Evolutionary conservation across 2,888 invertebrate species (phyloP), one percentile per base, ranked within the genome.

Genomic region (Biston betularia): DNA sequence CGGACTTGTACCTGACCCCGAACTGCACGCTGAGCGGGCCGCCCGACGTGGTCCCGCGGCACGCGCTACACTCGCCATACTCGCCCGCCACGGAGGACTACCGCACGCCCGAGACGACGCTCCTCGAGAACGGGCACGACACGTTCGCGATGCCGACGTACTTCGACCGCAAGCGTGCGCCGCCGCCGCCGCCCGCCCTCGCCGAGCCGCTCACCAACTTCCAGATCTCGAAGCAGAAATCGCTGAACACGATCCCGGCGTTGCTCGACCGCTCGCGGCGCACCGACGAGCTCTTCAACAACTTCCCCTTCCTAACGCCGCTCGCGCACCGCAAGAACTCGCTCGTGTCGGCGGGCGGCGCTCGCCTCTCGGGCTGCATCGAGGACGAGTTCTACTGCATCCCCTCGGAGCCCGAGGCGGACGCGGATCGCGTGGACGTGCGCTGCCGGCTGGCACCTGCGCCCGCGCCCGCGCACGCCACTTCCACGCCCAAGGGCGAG

Each of bases 301-400:
- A 94, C 80, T 94, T 94, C 67, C 94, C 93, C 60, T 95, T 95
- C 78, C 84, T 95, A 71, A 95, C 95, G 65, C 95, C 95, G 57
- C 89, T 95, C 50, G 94, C 95, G 63, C 92, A 94, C 79, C 81
- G 95, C 5, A 93, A 93, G 86, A 89, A 84, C 75, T 93, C 93
- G 24, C 83, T 90, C 9, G 83, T 88, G 53, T 82, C 88, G 56
- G 81, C 84, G 50, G 50, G 34, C 7, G 69, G 87, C 89, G 61
- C 80, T 68, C 72, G 92, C 0, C 85, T 91, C 55, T 87, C 91
- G 38, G 92, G 93, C 10, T 92, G 92, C 70, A 77, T 90, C 49
- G 93, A 93, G 82, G 93, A 92, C 80, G 92, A 93, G 79, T 91
- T 94, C 82, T 93, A 92, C 79, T 88, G 90, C 80, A 83, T 92